phyloP scores from a whole-genome alignment of 30 jellyfish, hydroid and myxozoan genomes.

The Turritopsis dohrnii region DNA sequence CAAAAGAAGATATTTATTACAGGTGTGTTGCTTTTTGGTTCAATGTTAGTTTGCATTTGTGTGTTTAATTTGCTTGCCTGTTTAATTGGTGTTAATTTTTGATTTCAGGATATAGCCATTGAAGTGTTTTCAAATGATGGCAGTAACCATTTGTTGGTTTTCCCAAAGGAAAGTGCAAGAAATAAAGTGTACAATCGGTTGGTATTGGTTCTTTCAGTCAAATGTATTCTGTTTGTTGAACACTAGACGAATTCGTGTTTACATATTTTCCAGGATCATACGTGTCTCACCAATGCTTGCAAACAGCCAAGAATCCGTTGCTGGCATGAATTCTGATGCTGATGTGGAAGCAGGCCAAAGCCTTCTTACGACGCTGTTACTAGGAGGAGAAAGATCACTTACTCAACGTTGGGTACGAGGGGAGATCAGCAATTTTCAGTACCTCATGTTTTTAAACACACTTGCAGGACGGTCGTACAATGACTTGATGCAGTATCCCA shows the following conservation, averaged over 20 bases:
- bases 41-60: no score
- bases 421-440: slow-evolving; percentile 86
- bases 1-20: slow-evolving; percentile 74
- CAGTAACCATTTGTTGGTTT: slow-evolving; percentile 72
- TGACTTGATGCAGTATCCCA: neutral
- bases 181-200: slow-evolving; percentile 73
- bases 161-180: slow-evolving; percentile 76
- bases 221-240: neutral
- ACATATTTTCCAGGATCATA: slow-evolving; percentile 8
- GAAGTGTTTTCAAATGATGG: slow-evolving; percentile 90
- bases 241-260: neutral
- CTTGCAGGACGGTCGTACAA: neutral
- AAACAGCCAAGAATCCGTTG: slow-evolving; percentile 75
- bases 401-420: slow-evolving; percentile 98
- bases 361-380: slow-evolving; percentile 12
- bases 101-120: slow-evolving; percentile 76
- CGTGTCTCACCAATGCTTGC: slow-evolving; percentile 44
- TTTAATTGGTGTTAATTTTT: neutral
- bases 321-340: slow-evolving; percentile 92
- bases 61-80: neutral
- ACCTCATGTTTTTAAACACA: slow-evolving; percentile 77
- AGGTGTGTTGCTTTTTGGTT: slow-evolving; percentile 47
- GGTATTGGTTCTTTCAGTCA: neutral
- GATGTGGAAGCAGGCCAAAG: slow-evolving; percentile 73
- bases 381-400: slow-evolving; percentile 71